Evolutionary conservation across 2,797 vertebrate species (phyloP).

Genomic region (Alca torda): DNA sequence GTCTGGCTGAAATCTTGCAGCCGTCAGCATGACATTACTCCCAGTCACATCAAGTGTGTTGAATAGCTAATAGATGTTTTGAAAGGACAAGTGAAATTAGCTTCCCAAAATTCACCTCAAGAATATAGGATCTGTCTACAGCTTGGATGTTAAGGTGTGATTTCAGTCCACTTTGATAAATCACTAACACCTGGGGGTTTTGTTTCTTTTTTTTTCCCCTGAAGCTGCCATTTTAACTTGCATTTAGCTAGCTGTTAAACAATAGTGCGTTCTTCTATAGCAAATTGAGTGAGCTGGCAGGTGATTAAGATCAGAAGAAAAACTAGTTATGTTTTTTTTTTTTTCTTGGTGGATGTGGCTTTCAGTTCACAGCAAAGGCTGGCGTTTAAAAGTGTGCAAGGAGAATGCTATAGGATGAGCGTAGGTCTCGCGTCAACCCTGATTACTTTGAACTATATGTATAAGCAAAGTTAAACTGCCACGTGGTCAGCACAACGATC

Average conservation of each 20-base stretch:
- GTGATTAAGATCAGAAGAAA: slow-evolving; percentile 30
- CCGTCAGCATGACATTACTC: slow-evolving; percentile 43
- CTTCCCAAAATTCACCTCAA: slow-evolving; percentile 6
- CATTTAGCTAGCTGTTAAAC: not conserved
- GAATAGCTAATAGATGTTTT: slow-evolving; percentile 38
- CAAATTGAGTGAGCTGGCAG: not conserved
- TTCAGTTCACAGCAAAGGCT: slow-evolving; percentile 2
- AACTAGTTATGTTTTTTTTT: not conserved
- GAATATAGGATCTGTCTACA: not conserved
- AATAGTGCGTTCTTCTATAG: not conserved
- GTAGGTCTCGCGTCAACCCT: not conserved
- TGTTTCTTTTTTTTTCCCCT: not conserved
- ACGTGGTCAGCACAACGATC: not conserved
- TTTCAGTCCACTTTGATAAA: not conserved
- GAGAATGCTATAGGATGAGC: not conserved
- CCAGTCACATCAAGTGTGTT: slow-evolving; percentile 20
- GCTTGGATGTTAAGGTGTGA: not conserved
- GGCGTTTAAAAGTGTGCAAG: not conserved
- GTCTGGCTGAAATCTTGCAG: slow-evolving; percentile 65
- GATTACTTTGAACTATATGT: not conserved
- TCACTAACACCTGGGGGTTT: not conserved
- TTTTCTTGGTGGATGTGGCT: not conserved
- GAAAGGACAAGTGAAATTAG: slow-evolving; percentile 36
- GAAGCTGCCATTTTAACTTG: slow-evolving; percentile 1
- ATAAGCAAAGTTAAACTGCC: not conserved